Evolutionary conservation across 92 coral and sea anemone species (phyloP).

Genomic region (Parazoanthus swiftii): DNA sequence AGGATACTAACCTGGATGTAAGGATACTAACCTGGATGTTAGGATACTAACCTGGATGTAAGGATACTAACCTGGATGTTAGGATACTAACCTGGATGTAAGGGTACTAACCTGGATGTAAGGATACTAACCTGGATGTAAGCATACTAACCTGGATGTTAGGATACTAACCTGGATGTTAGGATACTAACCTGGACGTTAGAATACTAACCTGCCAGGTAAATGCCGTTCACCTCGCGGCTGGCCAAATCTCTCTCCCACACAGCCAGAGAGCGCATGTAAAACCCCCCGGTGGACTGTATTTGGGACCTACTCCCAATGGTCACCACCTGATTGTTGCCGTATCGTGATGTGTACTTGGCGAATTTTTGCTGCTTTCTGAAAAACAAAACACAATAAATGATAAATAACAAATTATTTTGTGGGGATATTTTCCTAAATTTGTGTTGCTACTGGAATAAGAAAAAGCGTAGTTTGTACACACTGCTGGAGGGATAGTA

Average conservation of each 20-base stretch:
- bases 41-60: too few species aligned
- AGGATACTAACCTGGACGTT: too few species aligned
- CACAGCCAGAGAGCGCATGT: slow-evolving; percentile 75
- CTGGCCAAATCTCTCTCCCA: slow-evolving; percentile 72
- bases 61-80: too few species aligned
- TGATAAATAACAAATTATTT: background rate
- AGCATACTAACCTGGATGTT: too few species aligned
- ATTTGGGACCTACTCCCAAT: slow-evolving; percentile 63
- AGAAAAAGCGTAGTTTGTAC: background rate
- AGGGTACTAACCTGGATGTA: too few species aligned
- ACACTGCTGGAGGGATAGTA: background rate
- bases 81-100: too few species aligned
- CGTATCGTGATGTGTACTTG: slow-evolving; percentile 26
- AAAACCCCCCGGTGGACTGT: slow-evolving; percentile 52
- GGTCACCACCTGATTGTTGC: slow-evolving; percentile 28
- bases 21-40: too few species aligned
- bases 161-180: too few species aligned
- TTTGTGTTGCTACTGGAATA: too few species aligned
- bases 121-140: too few species aligned
- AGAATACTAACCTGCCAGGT: slow-evolving; percentile 66
- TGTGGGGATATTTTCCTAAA: too few species aligned
- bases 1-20: too few species aligned
- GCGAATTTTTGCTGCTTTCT: background rate
- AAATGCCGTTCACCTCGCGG: slow-evolving; percentile 68
- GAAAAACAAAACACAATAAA: background rate